Percentiles rank a stretch among this genome's conserved stretches.
phyloP scores from a whole-genome alignment of 1,140 invertebrate genomes.

The Drosophila sulfurigaster region DNA sequence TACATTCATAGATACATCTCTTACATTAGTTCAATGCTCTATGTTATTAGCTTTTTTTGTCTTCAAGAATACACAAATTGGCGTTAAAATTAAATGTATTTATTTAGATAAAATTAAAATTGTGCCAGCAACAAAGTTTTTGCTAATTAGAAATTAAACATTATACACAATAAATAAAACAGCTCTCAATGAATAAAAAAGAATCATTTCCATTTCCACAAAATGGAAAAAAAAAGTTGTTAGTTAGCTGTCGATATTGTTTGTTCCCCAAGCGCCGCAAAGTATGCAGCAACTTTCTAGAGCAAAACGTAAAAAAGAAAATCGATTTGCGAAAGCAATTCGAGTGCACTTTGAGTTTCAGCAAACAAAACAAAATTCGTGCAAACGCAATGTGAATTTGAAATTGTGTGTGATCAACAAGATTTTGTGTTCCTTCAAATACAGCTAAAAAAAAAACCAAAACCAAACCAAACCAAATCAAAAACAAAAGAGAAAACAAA shows the following conservation, averaged over 20 bases:
- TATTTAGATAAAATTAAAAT: too few relatives aligned
- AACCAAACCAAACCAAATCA: background rate
- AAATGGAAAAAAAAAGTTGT: too few relatives aligned
- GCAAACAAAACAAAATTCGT: background rate
- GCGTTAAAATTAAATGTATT: too few relatives aligned
- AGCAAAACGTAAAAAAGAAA: background rate
- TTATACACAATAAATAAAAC: too few relatives aligned
- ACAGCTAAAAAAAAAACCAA: conserved; percentile 10
- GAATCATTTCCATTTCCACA: too few relatives aligned
- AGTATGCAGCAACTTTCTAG: conserved; percentile 15
- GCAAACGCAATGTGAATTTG: background rate
- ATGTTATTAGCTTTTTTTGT: too few relatives aligned
- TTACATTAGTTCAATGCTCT: too few relatives aligned
- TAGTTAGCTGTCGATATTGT: background rate
- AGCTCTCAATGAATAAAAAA: too few relatives aligned
- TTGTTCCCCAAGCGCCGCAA: background rate
- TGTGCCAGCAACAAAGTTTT: too few relatives aligned
- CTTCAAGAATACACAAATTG: too few relatives aligned
- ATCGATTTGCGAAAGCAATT: background rate
- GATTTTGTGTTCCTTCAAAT: conserved; percentile 12
- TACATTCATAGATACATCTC: too few relatives aligned
- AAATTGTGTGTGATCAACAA: conserved; percentile 6
- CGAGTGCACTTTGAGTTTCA: conserved; percentile 30
- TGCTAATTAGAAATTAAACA: too few relatives aligned
- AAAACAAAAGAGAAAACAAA: background rate